phyloP scores from a whole-genome alignment of 2,797 vertebrate genomes.

The Phoxinus dragarum region DNA sequence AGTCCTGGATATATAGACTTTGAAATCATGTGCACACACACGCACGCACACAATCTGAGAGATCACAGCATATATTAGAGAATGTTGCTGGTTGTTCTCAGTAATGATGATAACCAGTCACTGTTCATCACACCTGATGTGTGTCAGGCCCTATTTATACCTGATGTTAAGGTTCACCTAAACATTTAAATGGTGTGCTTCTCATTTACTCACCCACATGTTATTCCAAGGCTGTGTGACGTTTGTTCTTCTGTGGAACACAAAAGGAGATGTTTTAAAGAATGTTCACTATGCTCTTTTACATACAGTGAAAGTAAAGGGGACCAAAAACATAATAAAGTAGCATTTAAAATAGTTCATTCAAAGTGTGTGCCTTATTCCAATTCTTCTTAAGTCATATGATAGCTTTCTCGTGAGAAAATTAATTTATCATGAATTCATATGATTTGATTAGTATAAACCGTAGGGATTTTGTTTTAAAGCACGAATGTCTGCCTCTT shows the following conservation, averaged over 20 bases:
- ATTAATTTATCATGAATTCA: background rate
- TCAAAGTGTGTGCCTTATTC: background rate
- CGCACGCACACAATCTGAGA: background rate
- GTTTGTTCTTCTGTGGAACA: background rate
- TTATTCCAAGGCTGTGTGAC: background rate
- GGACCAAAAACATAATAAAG: background rate
- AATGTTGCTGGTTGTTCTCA: constrained; percentile 13
- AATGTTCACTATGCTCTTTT: background rate
- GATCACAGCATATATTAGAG: background rate
- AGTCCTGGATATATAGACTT: background rate
- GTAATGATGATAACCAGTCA: constrained; percentile 16
- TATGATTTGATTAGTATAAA: background rate
- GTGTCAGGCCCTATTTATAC: background rate
- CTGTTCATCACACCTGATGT: background rate
- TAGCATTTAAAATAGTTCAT: background rate
- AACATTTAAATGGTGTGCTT: no score
- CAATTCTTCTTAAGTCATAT: background rate
- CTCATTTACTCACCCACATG: background rate
- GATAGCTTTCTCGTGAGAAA: background rate
- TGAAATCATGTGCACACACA: no score
- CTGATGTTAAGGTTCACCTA: background rate
- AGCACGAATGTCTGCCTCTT: background rate
- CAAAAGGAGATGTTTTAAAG: background rate
- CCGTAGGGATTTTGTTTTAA: background rate
- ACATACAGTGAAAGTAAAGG: background rate